Percentiles rank a stretch among this genome's conserved stretches.
Evolutionary conservation across 1,140 invertebrate species (phyloP).

Genomic region (Aculops lycopersici): DNA sequence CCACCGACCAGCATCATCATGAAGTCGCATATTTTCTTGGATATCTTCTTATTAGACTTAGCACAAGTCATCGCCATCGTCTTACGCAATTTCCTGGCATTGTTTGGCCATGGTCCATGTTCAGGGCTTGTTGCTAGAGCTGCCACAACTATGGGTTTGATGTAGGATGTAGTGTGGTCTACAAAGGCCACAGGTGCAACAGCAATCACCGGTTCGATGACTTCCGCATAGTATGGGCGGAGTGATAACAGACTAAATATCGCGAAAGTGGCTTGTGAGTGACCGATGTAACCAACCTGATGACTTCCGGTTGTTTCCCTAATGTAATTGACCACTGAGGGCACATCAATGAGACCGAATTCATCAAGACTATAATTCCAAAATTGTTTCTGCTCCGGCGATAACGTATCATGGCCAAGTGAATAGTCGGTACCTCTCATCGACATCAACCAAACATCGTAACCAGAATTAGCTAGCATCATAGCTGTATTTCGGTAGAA

Average conservation of each 20-base stretch:
- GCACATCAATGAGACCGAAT: neutral
- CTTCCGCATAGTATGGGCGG: conserved; percentile 27
- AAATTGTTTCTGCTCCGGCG: neutral
- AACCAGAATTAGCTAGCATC: neutral
- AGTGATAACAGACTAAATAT: conserved; percentile 27
- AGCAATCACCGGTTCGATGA: conserved; percentile 20
- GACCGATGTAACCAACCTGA: conserved; percentile 28
- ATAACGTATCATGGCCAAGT: neutral
- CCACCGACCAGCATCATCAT: neutral
- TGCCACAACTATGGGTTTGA: conserved; percentile 18
- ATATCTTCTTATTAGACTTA: neutral
- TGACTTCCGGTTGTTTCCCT: conserved; percentile 7
- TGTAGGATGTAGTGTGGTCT: conserved; percentile 26
- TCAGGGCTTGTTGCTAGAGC: neutral
- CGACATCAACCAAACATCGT: neutral
- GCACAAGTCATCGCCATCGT: neutral
- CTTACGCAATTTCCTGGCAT: neutral
- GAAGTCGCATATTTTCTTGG: neutral
- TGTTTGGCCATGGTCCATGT: neutral
- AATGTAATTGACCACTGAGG: neutral
- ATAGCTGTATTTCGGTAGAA: neutral
- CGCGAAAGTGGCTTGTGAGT: conserved; percentile 29
- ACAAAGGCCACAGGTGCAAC: conserved; percentile 41
- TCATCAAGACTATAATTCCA: neutral
- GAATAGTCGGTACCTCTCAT: neutral